Conservation (phyloP, 2,797 vertebrate genomes). For the Acanthurus leucopareius region DNA sequence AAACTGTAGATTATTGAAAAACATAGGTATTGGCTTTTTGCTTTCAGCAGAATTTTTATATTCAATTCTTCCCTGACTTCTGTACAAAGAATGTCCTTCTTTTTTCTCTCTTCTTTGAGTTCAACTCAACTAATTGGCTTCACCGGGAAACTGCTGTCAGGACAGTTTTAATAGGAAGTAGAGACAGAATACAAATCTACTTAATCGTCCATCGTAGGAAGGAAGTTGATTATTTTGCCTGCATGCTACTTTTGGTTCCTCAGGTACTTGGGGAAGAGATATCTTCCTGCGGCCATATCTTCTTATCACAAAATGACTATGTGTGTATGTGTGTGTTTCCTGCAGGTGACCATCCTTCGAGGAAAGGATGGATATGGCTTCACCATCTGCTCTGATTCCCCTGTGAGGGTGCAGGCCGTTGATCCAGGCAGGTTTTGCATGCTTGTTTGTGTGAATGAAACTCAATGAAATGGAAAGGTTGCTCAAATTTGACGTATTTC, state of each 20-base stretch:
- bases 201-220: constrained; percentile 59
- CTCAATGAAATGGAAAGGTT: constrained; percentile 10
- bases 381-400: constrained; percentile 97
- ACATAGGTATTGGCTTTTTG: background rate
- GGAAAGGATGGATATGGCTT: constrained; percentile 96
- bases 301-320: constrained; percentile 8
- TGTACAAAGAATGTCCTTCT: constrained; percentile 31
- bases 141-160: constrained; percentile 65
- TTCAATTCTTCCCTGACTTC: background rate
- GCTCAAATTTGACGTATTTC: constrained; percentile 8
- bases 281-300: background rate
- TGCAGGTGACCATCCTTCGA: constrained; percentile 94
- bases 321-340: constrained; percentile 45
- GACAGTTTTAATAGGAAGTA: constrained; percentile 71
- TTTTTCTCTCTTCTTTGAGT: constrained; percentile 52
- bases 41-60: background rate
- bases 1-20: background rate
- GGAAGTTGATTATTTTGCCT: constrained; percentile 64
- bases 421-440: constrained; percentile 87
- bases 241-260: constrained; percentile 40
- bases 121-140: constrained; percentile 64
- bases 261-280: constrained; percentile 5
- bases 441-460: constrained; percentile 9
- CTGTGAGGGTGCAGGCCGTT: constrained; percentile 95
- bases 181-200: constrained; percentile 62